phyloP scores from a whole-genome alignment of 2,113 vertebrate species.

The Mustelus asterias region DNA sequence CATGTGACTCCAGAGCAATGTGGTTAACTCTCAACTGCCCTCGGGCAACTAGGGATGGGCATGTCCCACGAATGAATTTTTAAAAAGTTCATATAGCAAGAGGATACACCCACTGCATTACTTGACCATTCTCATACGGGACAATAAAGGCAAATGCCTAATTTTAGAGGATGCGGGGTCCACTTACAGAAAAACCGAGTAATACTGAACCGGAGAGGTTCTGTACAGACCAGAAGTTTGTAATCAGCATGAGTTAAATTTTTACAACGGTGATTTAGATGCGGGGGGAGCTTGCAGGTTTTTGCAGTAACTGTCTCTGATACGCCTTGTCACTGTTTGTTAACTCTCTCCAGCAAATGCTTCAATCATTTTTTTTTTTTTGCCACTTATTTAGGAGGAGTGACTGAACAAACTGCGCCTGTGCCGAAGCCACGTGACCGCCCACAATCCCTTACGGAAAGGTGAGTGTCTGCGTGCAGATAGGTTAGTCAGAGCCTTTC shows the following conservation, averaged over 20 bases:
- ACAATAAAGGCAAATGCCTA: background rate
- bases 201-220: background rate
- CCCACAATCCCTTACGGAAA: slow-evolving; percentile 54
- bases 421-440: slow-evolving; percentile 37
- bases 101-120: background rate
- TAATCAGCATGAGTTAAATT: background rate
- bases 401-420: background rate
- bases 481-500: background rate
- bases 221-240: background rate
- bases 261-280: background rate
- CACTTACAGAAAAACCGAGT: background rate
- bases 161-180: background rate
- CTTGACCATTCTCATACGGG: background rate
- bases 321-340: background rate
- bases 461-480: slow-evolving; percentile 46
- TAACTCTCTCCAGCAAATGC: background rate
- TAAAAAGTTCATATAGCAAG: background rate
- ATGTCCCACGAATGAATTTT: too few relatives aligned
- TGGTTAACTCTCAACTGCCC: too few relatives aligned
- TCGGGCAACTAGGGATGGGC: too few relatives aligned
- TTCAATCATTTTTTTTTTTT: slow-evolving; percentile 45
- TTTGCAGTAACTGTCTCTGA: background rate
- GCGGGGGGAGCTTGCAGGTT: background rate
- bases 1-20: too few relatives aligned
- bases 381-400: slow-evolving; percentile 40